A percentile compares a stretch with the other conserved stretches of the same genome.
Conservation (phyloP, 2,797 vertebrate species). For the Scolopax rusticola region DNA sequence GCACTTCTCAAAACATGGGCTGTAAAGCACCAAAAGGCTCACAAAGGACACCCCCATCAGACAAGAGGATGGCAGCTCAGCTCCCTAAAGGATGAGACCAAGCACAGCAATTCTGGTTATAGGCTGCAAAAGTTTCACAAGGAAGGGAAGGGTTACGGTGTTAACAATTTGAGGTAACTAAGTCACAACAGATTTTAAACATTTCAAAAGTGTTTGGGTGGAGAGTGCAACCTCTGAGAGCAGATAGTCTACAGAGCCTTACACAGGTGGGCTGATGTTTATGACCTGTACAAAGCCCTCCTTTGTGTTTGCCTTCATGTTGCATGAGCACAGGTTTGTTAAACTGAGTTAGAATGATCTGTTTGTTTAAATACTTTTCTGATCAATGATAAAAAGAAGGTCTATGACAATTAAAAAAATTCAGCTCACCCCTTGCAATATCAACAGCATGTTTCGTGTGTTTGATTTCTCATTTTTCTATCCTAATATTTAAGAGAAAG, state of each 20-base stretch:
- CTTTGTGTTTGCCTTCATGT: background rate
- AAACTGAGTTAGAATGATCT: background rate
- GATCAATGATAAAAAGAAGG: background rate
- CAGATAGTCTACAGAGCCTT: background rate
- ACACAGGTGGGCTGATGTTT: background rate
- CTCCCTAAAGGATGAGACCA: background rate
- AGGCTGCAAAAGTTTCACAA: background rate
- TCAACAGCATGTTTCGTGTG: background rate
- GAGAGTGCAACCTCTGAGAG: background rate
- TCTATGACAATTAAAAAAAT: background rate
- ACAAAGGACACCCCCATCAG: background rate
- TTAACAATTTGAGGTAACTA: too few species aligned
- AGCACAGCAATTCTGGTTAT: background rate
- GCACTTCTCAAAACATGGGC: background rate
- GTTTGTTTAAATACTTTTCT: background rate
- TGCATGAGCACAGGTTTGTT: background rate
- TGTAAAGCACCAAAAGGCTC: background rate
- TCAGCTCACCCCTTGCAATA: background rate
- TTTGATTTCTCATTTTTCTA: background rate
- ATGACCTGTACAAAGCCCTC: background rate
- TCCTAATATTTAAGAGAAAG: background rate
- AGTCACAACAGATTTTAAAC: background rate
- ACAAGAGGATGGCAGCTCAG: background rate
- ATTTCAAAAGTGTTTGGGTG: background rate
- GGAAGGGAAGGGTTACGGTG: background rate